Conservation (phyloP, 2,797 vertebrate genomes). For the Cichlasoma orientale region DNA sequence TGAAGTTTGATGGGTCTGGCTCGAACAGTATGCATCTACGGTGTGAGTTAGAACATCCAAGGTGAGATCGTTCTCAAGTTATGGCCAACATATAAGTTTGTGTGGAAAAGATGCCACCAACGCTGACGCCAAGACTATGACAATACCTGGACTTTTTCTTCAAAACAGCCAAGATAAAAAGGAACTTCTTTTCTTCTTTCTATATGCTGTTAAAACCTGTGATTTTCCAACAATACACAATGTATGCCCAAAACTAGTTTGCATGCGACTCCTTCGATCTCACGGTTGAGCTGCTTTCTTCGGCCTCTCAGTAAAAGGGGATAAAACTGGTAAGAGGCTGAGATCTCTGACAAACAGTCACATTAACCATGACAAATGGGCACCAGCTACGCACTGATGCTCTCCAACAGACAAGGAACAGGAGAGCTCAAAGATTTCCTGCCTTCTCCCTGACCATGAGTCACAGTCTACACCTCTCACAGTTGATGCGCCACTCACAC, state of each 20-base stretch:
- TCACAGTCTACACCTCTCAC: not conserved
- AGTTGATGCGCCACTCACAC: not conserved
- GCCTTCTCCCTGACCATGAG: not conserved
- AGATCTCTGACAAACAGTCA: not conserved
- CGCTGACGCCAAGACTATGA: too few species aligned
- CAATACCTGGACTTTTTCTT: too few species aligned
- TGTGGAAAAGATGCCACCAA: too few species aligned
- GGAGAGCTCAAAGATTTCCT: not conserved
- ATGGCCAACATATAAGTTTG: too few species aligned
- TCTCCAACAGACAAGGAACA: not conserved
- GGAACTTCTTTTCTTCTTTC: not conserved
- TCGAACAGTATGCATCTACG: too few species aligned
- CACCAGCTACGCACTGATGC: not conserved
- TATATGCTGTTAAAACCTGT: not conserved
- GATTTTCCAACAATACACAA: not conserved
- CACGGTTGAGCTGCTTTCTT: not conserved
- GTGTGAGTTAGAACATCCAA: too few species aligned
- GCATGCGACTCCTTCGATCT: not conserved
- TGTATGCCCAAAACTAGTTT: not conserved
- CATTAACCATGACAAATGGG: not conserved
- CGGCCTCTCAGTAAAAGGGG: not conserved
- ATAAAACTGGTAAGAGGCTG: not conserved
- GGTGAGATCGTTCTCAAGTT: too few species aligned
- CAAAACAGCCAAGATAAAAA: not conserved
- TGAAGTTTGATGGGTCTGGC: too few species aligned